Evolutionary conservation across 2,113 vertebrate genomes (phyloP).

Genomic region (Zosterops lateralis): DNA sequence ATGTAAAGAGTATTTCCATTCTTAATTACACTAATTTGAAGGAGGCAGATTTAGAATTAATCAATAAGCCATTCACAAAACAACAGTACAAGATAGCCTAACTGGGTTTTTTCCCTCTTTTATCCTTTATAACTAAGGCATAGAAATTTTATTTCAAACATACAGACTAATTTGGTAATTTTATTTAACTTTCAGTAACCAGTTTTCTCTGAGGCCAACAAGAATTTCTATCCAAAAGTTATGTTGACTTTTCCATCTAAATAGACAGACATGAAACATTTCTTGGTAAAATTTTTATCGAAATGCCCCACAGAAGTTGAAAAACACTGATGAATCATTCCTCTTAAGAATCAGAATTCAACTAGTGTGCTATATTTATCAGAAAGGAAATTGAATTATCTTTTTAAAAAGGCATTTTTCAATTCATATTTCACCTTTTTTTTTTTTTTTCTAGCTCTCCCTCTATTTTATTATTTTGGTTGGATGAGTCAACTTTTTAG

Average conservation of each 20-base stretch:
- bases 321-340: constrained; percentile 18
- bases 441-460: not conserved
- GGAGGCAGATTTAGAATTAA: not conserved
- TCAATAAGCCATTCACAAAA: not conserved
- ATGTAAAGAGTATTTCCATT: not conserved
- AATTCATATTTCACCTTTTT: not conserved
- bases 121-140: not conserved
- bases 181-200: not conserved
- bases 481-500: not conserved
- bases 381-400: not conserved
- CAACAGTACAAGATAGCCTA: not conserved
- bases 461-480: not conserved
- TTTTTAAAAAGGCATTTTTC: not conserved
- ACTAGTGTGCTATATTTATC: constrained; percentile 4
- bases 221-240: not conserved
- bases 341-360: constrained; percentile 21
- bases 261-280: not conserved
- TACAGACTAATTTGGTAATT: not conserved
- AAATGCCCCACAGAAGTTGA: not conserved
- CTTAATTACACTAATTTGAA: not conserved
- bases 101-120: not conserved
- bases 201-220: not conserved
- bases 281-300: not conserved
- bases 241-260: not conserved
- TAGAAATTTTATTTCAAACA: not conserved